Conservation (phyloP, 2,113 vertebrate genomes). For the Amblyornis subalaris region DNA sequence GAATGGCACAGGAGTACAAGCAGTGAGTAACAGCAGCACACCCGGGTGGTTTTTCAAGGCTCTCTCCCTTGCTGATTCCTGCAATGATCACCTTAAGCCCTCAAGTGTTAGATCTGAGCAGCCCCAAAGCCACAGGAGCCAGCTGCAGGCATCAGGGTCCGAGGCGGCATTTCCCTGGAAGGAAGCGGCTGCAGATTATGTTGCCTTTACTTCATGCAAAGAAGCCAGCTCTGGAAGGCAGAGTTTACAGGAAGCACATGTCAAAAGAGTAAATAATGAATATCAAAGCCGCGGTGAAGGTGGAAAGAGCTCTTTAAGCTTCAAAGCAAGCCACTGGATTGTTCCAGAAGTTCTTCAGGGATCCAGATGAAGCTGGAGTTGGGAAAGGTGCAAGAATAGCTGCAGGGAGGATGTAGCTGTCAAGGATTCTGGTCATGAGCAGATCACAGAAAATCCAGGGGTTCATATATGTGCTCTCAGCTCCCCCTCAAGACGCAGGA, state of each 20-base stretch:
- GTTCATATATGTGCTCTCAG: constrained; percentile 42
- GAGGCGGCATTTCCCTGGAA: not conserved
- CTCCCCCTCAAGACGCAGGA: constrained; percentile 53
- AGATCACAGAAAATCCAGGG: not conserved
- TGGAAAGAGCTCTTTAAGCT: constrained; percentile 13
- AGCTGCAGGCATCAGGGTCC: not conserved
- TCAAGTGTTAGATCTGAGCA: not conserved
- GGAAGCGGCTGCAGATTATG: not conserved
- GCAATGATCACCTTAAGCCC: not conserved
- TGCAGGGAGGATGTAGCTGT: not conserved
- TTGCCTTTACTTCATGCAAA: not conserved
- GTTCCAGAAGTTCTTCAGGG: not conserved
- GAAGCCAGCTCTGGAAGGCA: not conserved
- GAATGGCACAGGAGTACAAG: not conserved
- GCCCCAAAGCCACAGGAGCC: not conserved
- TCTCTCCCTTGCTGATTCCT: not conserved
- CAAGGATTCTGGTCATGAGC: not conserved
- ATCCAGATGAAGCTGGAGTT: not conserved
- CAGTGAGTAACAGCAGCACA: not conserved
- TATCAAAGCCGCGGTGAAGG: constrained; percentile 5
- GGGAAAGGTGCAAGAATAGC: not conserved
- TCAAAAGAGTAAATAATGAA: constrained; percentile 40
- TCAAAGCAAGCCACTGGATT: not conserved
- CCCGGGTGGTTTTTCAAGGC: not conserved
- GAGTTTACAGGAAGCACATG: not conserved